These are phyloP conservation scores for Pampus argenteus DNA, from an alignment of 2,797 vertebrate genomes.

Conservation along the genomic window DNA sequence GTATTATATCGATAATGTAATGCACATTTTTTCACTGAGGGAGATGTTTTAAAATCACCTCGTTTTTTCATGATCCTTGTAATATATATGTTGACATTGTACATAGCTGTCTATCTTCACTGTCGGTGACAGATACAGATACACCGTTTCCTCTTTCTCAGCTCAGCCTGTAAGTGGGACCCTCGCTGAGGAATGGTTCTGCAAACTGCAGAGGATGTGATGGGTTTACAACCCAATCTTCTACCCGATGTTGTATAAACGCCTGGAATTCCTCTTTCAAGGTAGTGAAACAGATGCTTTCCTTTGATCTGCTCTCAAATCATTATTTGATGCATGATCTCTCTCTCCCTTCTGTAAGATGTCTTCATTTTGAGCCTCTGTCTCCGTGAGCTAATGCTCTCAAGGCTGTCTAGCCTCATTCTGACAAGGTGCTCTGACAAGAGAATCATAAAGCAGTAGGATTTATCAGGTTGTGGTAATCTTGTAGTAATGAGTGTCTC, in stretches of 20 bases:
- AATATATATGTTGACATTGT: not conserved
- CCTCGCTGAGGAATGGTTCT: constrained; percentile 12
- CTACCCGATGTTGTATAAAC: constrained; percentile 20
- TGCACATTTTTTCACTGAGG: not conserved
- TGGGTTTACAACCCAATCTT: constrained; percentile 25
- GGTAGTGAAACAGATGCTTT: constrained; percentile 70
- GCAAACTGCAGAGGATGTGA: constrained; percentile 8
- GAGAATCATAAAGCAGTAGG: constrained; percentile 38
- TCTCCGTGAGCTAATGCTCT: constrained; percentile 54
- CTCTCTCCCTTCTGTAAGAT: constrained; percentile 53
- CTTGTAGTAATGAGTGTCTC: constrained; percentile 51
- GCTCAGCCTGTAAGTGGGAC: constrained; percentile 22
- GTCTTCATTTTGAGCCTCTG: constrained; percentile 57
- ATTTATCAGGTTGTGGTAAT: constrained; percentile 54
- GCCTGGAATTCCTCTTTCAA: constrained; percentile 46
- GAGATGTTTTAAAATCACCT: not conserved
- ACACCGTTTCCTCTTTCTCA: constrained; percentile 35
- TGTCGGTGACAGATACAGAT: constrained; percentile 26
- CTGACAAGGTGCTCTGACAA: constrained; percentile 57
- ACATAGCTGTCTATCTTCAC: not conserved
- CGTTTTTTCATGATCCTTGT: not conserved
- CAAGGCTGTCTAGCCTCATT: constrained; percentile 55
- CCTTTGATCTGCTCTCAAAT: constrained; percentile 74
- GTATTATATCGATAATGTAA: too few relatives aligned
- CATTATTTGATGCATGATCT: constrained; percentile 71